These are phyloP conservation scores for Amazona guildingii DNA, from an alignment of 2,113 vertebrate species.

Conservation along the genomic window DNA sequence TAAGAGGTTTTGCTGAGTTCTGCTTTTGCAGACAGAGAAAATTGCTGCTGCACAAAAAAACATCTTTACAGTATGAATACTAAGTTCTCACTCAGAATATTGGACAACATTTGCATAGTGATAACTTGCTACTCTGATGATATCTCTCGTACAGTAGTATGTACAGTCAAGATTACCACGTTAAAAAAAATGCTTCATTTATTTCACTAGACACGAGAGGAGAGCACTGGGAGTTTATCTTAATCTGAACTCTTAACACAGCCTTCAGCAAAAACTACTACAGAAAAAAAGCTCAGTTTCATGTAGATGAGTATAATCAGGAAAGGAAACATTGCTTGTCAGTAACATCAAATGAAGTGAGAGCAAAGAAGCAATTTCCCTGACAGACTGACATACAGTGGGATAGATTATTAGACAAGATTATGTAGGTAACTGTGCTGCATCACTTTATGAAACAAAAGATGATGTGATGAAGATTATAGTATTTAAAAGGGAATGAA, in stretches of 20 bases:
- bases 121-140: background rate
- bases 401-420: constrained; percentile 29
- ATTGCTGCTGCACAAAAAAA: background rate
- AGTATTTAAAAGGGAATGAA: background rate
- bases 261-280: background rate
- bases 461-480: background rate
- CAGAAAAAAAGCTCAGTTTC: background rate
- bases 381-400: background rate
- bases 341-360: constrained; percentile 37
- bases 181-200: background rate
- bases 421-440: background rate
- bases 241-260: background rate
- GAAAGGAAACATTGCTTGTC: constrained; percentile 47
- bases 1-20: background rate
- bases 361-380: constrained; percentile 48
- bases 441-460: background rate
- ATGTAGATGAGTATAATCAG: constrained; percentile 31
- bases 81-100: background rate
- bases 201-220: background rate
- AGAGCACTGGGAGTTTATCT: background rate
- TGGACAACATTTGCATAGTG: background rate
- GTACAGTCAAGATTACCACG: background rate
- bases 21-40: background rate
- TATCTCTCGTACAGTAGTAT: background rate
- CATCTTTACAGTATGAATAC: background rate